A percentile compares a stretch with the other conserved stretches of the same genome.
Evolutionary conservation across 2,113 vertebrate species (phyloP).

Genomic region (Trichomycterus rosablanca): DNA sequence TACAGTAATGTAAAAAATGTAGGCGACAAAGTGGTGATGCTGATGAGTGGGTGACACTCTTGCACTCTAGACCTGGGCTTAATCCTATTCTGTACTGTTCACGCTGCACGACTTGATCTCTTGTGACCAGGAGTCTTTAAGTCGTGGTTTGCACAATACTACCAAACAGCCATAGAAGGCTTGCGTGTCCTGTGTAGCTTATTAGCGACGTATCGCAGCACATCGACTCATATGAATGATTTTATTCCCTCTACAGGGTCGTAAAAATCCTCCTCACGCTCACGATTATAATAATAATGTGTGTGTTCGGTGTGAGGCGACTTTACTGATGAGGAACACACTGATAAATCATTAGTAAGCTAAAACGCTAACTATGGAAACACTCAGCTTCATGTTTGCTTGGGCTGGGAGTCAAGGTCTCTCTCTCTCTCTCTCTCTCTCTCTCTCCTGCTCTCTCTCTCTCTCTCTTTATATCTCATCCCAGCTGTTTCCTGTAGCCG

Average conservation of each 20-base stretch:
- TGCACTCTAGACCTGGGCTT: too few relatives aligned
- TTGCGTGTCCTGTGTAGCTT: too few relatives aligned
- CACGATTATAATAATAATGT: constrained; percentile 14
- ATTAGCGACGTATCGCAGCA: too few relatives aligned
- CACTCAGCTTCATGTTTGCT: constrained; percentile 11
- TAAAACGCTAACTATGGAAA: constrained; percentile 12
- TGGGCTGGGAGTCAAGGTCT: constrained; percentile 52
- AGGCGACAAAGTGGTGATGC: too few relatives aligned
- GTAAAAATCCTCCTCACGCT: constrained; percentile 15
- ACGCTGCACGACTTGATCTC: too few relatives aligned
- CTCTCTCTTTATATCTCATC: constrained; percentile 43
- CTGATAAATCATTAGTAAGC: constrained; percentile 11
- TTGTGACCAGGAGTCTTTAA: too few relatives aligned
- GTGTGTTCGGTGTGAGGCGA: constrained; percentile 11
- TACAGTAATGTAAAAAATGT: too few relatives aligned
- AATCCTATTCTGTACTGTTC: too few relatives aligned
- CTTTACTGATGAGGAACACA: constrained; percentile 22
- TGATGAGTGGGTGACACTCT: too few relatives aligned
- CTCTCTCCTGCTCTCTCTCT: constrained; percentile 21
- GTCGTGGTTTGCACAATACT: too few relatives aligned
- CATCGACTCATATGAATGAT: constrained; percentile 10
- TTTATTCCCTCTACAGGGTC: constrained; percentile 7
- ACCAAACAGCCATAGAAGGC: too few relatives aligned
- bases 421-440: constrained; percentile 43
- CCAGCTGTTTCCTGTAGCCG: constrained; percentile 76